A percentile compares a stretch with the other conserved stretches of the same genome.
Conservation (phyloP, 2,797 vertebrate genomes). For the Gouania willdenowi region DNA sequence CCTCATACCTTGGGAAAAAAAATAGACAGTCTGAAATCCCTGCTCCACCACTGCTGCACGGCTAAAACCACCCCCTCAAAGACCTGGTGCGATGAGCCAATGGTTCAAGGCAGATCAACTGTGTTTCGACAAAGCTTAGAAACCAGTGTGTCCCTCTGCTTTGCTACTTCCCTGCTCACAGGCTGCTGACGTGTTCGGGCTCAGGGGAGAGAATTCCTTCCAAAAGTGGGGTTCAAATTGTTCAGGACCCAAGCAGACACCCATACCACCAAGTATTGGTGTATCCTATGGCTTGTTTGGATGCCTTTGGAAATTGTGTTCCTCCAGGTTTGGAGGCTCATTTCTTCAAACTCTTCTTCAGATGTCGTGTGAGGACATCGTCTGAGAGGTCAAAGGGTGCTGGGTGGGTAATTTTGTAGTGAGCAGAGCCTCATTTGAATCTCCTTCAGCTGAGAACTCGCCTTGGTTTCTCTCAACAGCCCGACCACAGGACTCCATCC, state of each 20-base stretch:
- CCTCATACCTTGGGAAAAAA: conserved; percentile 78
- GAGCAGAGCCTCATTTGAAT: conserved; percentile 63
- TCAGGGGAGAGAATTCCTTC: conserved; percentile 39
- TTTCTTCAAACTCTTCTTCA: conserved; percentile 41
- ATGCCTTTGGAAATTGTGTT: conserved; percentile 27
- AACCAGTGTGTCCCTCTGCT: conserved; percentile 55
- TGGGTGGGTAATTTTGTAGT: conserved; percentile 54
- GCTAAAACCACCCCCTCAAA: conserved; percentile 69
- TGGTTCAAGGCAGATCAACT: conserved; percentile 60
- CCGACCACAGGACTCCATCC: conserved; percentile 78
- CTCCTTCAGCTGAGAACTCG: conserved; percentile 45
- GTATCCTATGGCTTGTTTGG: conserved; percentile 29
- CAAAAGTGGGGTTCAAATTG: conserved; percentile 48
- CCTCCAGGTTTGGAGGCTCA: conserved; percentile 68
- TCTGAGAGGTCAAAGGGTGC: conserved; percentile 57
- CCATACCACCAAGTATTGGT: conserved; percentile 78
- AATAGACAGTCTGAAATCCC: conserved; percentile 74
- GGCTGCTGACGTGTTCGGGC: conserved; percentile 52
- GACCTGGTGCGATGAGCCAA: conserved; percentile 78
- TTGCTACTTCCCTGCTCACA: conserved; percentile 45
- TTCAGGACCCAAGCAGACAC: conserved; percentile 35
- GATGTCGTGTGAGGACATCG: conserved; percentile 58
- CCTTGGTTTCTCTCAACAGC: conserved; percentile 68
- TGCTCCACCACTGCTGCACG: conserved; percentile 60
- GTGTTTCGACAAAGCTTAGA: conserved; percentile 65